A percentile compares a stretch with the other conserved stretches of the same genome.
Conservation (phyloP, 2,113 vertebrate genomes). For the Heptranchias perlo region DNA sequence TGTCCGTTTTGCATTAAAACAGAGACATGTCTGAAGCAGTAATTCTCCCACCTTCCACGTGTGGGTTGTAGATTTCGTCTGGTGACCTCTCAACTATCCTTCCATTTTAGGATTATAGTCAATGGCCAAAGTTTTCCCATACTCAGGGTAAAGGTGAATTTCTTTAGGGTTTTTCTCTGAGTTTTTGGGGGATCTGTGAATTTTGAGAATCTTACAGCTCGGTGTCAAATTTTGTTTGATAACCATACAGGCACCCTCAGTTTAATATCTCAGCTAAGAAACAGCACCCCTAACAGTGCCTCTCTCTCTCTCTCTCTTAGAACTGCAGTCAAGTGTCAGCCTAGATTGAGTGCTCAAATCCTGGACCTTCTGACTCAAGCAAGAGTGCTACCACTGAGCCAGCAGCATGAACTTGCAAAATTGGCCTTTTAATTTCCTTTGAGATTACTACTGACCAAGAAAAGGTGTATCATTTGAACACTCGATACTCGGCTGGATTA, state of each 20-base stretch:
- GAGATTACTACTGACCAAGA: background rate
- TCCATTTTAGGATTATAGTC: no score
- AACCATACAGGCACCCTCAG: background rate
- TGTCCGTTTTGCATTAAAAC: no score
- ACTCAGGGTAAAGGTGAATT: no score
- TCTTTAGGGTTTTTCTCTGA: no score
- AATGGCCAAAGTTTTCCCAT: no score
- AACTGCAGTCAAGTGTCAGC: background rate
- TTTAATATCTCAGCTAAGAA: background rate
- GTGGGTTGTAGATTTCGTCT: no score
- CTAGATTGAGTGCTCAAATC: background rate
- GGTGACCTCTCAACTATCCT: no score
- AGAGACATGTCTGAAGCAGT: no score
- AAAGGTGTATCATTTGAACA: background rate
- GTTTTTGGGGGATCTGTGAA: no score
- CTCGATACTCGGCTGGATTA: background rate
- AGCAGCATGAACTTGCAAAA: background rate
- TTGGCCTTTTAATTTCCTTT: background rate
- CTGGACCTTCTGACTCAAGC: background rate
- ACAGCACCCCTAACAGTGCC: background rate
- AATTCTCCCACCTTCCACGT: no score
- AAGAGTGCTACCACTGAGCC: background rate
- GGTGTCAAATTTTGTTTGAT: background rate
- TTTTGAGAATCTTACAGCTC: no score
- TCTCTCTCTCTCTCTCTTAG: background rate